Evolutionary conservation across 2,888 invertebrate species (phyloP).

Genomic region (Dryomyza anilis): DNA sequence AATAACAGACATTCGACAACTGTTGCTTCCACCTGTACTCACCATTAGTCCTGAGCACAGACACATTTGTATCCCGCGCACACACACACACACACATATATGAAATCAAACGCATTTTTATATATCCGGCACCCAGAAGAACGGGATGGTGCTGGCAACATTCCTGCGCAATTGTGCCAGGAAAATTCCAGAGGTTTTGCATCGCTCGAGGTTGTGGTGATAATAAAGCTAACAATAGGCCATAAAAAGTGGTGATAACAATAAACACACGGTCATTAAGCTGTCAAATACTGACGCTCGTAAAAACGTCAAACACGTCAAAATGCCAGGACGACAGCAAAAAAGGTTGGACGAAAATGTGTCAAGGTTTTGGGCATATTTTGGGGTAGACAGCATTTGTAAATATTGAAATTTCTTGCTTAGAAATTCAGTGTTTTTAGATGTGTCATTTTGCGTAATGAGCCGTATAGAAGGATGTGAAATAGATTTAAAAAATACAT

Average conservation of each 20-base stretch:
- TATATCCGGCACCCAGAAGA: slow-evolving; percentile 1
- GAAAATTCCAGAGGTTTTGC: too few relatives aligned
- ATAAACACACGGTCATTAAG: slow-evolving; percentile 52
- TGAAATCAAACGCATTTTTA: slow-evolving; percentile 14
- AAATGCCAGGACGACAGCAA: slow-evolving; percentile 53
- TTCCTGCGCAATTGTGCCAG: not conserved
- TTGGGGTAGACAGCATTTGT: not conserved
- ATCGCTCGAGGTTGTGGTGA: too few relatives aligned
- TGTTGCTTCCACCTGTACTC: too few relatives aligned
- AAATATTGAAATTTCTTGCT: not conserved
- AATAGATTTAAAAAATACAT: not conserved
- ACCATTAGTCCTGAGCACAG: too few relatives aligned
- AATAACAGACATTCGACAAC: too few relatives aligned
- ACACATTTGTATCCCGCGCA: not conserved
- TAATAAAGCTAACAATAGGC: not conserved
- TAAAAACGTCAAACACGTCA: slow-evolving; percentile 58
- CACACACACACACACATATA: not conserved
- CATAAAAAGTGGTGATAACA: slow-evolving; percentile 35
- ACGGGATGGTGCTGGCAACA: not conserved
- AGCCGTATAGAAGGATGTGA: not conserved
- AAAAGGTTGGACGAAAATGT: slow-evolving; percentile 29
- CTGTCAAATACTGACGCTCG: slow-evolving; percentile 55
- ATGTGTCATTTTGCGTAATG: not conserved
- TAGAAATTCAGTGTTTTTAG: not conserved
- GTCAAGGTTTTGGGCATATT: not conserved